A percentile compares a stretch with the other conserved stretches of the same genome.
Conservation (phyloP, 2,113 vertebrate genomes). For the Onychorhynchus coronatus region DNA sequence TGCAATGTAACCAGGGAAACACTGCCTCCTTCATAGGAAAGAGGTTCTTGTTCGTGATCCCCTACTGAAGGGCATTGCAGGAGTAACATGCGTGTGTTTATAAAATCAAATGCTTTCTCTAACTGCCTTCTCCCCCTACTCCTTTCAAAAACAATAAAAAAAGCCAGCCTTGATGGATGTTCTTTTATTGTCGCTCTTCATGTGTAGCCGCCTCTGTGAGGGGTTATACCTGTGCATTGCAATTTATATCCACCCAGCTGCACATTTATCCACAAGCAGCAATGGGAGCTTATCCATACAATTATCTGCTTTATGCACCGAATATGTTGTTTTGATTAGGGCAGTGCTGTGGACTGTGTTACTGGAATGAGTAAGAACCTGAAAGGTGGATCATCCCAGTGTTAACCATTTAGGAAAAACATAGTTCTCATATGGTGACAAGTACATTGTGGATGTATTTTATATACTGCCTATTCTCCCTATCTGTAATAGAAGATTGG, state of each 20-base stretch:
- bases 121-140: not conserved
- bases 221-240: not conserved
- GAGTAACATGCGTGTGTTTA: not conserved
- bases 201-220: not conserved
- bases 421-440: not conserved
- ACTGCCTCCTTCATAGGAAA: not conserved
- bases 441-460: not conserved
- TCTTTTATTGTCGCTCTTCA: not conserved
- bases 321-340: not conserved
- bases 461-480: not conserved
- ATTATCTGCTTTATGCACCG: not conserved
- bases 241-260: not conserved
- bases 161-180: not conserved
- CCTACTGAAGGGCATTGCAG: not conserved
- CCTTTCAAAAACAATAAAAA: not conserved
- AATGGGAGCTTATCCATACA: not conserved
- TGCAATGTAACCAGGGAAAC: not conserved
- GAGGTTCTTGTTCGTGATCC: not conserved
- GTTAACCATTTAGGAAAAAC: not conserved
- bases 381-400: not conserved
- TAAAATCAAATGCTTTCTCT: not conserved
- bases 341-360: accelerated
- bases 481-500: not conserved
- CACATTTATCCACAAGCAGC: not conserved
- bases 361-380: not conserved